phyloP scores from a whole-genome alignment of 2,888 invertebrate species.

The Drosophila maculinotata region DNA sequence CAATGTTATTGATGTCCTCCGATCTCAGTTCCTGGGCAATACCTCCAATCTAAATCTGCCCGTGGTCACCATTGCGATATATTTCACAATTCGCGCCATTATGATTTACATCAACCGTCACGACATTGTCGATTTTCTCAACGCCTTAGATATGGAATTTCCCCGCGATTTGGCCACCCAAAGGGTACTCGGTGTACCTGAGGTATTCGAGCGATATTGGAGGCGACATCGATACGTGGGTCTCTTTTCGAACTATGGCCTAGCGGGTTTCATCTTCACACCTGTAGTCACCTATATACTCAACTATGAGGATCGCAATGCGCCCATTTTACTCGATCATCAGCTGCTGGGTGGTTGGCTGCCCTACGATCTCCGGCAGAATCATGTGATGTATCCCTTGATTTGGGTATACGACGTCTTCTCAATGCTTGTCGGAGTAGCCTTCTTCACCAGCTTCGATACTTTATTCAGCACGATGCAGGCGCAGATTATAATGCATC shows the following conservation, averaged over 20 bases:
- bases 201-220: background rate
- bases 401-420: slow-evolving; percentile 33
- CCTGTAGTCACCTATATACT: slow-evolving; percentile 27
- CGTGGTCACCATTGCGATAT: slow-evolving; percentile 4
- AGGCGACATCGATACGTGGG: slow-evolving; percentile 3
- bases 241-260: rapidly evolving
- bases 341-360: slow-evolving; percentile 56
- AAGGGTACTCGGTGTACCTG: slow-evolving; percentile 7
- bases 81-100: slow-evolving; percentile 43
- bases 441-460: slow-evolving; percentile 49
- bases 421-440: slow-evolving; percentile 19
- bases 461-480: slow-evolving; percentile 54
- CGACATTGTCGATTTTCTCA: slow-evolving; percentile 42
- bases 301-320: slow-evolving; percentile 10
- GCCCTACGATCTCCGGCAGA: slow-evolving; percentile 44
- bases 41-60: slow-evolving; percentile 25
- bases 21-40: background rate
- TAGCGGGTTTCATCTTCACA: background rate
- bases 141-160: slow-evolving; percentile 48
- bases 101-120: slow-evolving; percentile 41
- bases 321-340: slow-evolving; percentile 44
- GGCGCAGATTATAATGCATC: slow-evolving; percentile 56
- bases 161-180: slow-evolving; percentile 43
- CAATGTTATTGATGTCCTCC: slow-evolving; percentile 31
- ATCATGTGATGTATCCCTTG: slow-evolving; percentile 38